Evolutionary conservation across 2,888 invertebrate genomes (phyloP).

Genomic region (Octonoba sinensis): DNA sequence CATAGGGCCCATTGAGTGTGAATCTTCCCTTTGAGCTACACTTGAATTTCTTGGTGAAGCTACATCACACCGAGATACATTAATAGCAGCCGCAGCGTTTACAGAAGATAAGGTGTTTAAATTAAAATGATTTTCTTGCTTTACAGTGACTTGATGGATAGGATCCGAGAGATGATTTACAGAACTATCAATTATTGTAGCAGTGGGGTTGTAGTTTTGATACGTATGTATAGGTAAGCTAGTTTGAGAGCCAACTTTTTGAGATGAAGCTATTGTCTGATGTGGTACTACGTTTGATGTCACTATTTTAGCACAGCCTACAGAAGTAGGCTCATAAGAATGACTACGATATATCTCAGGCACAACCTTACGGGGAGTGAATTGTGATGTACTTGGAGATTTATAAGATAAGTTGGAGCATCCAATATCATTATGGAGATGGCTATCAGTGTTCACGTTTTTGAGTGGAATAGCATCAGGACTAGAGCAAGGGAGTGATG

Average conservation of each 20-base stretch:
- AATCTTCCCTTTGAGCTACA: constrained; percentile 8
- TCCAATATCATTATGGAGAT: background rate
- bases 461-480: constrained; percentile 6
- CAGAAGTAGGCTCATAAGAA: constrained; percentile 28
- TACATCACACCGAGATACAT: background rate
- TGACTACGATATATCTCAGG: background rate
- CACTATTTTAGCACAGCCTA: constrained; percentile 41
- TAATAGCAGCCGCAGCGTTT: background rate
- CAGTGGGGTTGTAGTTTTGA: constrained; percentile 29
- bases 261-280: constrained; percentile 48
- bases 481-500: constrained; percentile 11
- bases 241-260: constrained; percentile 34
- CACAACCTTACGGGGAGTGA: too few species aligned
- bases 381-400: background rate
- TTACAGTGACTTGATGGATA: background rate
- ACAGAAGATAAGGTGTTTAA: background rate
- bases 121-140: constrained; percentile 2
- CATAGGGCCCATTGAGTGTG: constrained; percentile 69
- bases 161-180: background rate
- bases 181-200: background rate
- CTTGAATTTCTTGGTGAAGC: background rate
- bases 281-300: constrained; percentile 43
- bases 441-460: constrained; percentile 4
- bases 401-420: too few species aligned
- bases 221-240: constrained; percentile 36